phyloP scores from a whole-genome alignment of 1,140 invertebrate species.

The Delia radicum region DNA sequence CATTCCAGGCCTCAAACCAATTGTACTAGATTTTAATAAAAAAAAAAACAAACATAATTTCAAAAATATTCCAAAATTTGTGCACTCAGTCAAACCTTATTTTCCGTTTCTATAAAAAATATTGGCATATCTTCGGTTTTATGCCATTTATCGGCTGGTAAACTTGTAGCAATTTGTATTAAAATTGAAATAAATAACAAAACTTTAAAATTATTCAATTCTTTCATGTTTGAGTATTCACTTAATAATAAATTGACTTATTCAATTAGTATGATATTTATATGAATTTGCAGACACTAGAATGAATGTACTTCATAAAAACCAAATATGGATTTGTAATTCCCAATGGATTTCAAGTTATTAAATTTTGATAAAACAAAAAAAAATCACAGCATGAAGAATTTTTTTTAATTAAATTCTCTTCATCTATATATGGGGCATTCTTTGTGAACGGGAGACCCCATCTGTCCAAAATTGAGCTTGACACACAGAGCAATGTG shows the following conservation, averaged over 20 bases:
- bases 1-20: conserved; percentile 3
- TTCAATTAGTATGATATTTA: too few species aligned
- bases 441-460: too few species aligned
- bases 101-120: conserved; percentile 4
- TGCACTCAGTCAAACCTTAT: background rate
- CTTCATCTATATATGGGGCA: too few species aligned
- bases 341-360: background rate
- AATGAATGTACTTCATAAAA: background rate
- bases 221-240: background rate
- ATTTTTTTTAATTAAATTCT: too few species aligned
- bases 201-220: background rate
- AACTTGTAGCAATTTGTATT: background rate
- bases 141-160: background rate
- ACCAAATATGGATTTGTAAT: background rate
- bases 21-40: background rate
- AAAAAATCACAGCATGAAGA: too few species aligned
- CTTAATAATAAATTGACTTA: background rate
- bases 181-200: background rate
- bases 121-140: background rate
- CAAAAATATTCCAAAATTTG: too few species aligned
- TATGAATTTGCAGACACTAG: too few species aligned
- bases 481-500: too few species aligned
- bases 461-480: too few species aligned
- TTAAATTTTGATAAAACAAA: background rate
- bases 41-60: background rate